Conservation (phyloP, 2,113 vertebrate species). For the Oceanites oceanicus region DNA sequence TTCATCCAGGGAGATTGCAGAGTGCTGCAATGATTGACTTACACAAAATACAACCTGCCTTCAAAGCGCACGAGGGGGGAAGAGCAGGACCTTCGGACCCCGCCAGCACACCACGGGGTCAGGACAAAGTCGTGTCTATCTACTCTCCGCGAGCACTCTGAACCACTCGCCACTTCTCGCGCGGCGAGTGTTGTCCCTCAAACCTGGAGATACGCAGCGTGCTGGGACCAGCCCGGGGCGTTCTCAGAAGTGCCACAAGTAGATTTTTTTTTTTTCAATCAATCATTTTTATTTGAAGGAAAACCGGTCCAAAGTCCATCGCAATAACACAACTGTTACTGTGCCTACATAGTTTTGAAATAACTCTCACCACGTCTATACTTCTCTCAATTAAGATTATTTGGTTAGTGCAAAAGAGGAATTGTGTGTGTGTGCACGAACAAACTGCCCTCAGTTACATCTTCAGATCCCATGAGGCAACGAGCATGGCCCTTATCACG, state of each 20-base stretch:
- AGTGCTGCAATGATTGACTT: not conserved
- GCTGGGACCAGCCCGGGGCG: not conserved
- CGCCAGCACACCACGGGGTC: fast-evolving
- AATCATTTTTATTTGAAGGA: not conserved
- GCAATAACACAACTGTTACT: fast-evolving
- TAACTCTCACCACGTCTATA: fast-evolving
- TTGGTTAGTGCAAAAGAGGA: not conserved
- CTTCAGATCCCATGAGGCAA: fast-evolving
- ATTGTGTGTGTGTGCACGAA: fast-evolving
- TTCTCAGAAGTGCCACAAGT: not conserved
- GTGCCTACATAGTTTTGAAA: fast-evolving
- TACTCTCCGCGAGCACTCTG: fast-evolving
- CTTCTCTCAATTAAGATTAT: not conserved
- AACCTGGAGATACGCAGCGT: fast-evolving
- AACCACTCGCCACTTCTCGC: fast-evolving
- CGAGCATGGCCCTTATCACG: fast-evolving
- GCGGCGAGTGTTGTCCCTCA: fast-evolving
- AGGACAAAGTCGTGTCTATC: fast-evolving
- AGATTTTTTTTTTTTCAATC: not conserved
- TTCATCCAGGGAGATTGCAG: not conserved
- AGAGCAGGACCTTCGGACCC: not conserved
- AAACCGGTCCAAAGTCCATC: not conserved
- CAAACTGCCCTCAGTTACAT: not conserved
- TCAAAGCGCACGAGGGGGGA: not conserved
- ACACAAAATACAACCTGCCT: not conserved